Percentiles rank a stretch among this genome's conserved stretches.
phyloP scores from a whole-genome alignment of 2,113 vertebrate species.

The Pelusios castaneus region DNA sequence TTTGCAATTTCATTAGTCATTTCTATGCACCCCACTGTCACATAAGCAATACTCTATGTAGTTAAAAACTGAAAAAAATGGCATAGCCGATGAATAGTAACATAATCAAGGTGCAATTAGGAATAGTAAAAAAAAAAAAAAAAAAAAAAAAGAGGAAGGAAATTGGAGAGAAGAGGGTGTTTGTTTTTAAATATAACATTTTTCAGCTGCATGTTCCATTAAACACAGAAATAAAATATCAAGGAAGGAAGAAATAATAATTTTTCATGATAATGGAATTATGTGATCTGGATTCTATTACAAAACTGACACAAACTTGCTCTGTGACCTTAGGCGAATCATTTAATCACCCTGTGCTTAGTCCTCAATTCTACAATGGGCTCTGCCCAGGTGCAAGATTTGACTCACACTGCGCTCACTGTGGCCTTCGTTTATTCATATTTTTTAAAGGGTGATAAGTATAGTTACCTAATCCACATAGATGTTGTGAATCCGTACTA shows the following conservation, averaged over 20 bases:
- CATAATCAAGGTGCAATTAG: background rate
- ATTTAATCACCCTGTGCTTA: background rate
- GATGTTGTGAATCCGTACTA: background rate
- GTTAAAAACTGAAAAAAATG: background rate
- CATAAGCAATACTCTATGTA: background rate
- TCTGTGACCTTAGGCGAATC: background rate
- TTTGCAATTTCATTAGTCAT: background rate
- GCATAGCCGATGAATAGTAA: background rate
- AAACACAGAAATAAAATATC: too few species aligned
- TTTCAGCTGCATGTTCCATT: too few species aligned
- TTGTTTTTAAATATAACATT: too few species aligned
- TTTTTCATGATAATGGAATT: too few species aligned
- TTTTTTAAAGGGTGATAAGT: background rate
- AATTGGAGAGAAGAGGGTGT: too few species aligned
- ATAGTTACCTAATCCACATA: background rate
- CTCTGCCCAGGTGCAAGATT: background rate
- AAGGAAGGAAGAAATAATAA: too few species aligned
- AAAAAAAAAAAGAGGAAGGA: too few species aligned
- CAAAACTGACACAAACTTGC: background rate
- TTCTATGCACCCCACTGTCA: background rate
- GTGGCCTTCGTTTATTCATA: background rate
- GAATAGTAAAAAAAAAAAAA: too few species aligned
- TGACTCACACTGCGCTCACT: background rate
- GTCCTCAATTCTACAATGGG: background rate
- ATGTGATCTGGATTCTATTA: background rate